Base-by-base conservation (phyloP, 2,888 invertebrate species). In the Siphlonurus alternatus region DNA sequence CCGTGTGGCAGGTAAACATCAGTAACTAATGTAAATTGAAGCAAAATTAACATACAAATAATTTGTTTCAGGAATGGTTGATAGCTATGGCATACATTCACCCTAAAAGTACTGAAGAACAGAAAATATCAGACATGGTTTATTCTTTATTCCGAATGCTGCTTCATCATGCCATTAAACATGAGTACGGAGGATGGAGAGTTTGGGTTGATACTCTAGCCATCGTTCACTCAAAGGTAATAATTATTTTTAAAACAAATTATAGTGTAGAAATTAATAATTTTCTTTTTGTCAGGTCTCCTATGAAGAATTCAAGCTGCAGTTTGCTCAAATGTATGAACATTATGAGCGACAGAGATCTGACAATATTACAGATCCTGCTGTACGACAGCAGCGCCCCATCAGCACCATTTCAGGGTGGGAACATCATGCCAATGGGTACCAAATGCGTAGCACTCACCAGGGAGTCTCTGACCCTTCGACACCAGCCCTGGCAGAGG, bases 201-300 rank as follows among this genome's bases (percentile, higher is more conserved):
- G 99, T 99, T 20, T 99, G 99, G 99, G 98, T 99, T 2, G 99
- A 99, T 74, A 99, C 99, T 0, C 77, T 99, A 66, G 98, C 99
- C 59, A 99, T 99, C 72, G 94, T 99, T 1, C 99, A 99, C 78
- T 98, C 98, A 1, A 98, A 98, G 84, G 97, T 93, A 74, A 73
- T 72, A 59, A n/a, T n/a, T 23, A 18, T 15, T 23, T n/a, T 10
- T 38, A 53, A 20, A 10, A 3, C 2, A 24, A 19, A 10, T 56
- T 10, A 56, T 20, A 18, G 7, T 20, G 5, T 20, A n/a, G 5
- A 10, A 56, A 3, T 56, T 10, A 20, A 5, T n/a, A 18, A 56
- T 56, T 10, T 56, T 56, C n/a, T n/a, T 65, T 63, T 62, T 74
- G 75, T 5, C 72, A 92, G 92, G 92, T 98, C 7, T 95, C 97